phyloP scores from a whole-genome alignment of 2,797 vertebrate species.

The Tangara arthus region DNA sequence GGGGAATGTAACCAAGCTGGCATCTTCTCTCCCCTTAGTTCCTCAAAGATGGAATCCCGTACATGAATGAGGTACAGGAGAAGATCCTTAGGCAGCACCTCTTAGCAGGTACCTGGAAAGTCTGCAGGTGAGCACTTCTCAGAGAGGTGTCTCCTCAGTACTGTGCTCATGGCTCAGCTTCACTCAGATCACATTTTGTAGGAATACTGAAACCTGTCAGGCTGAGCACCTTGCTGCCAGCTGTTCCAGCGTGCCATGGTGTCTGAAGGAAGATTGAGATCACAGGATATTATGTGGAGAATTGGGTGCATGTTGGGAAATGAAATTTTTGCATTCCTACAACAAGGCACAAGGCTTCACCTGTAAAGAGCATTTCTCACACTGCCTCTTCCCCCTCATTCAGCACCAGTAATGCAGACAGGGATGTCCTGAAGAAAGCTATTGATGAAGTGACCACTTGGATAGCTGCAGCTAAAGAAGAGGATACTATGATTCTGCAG shows the following conservation, averaged over 20 bases:
- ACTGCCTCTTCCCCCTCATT: neutral
- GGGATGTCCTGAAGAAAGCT: constrained; percentile 69
- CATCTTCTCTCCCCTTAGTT: constrained; percentile 43
- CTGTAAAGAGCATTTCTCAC: neutral
- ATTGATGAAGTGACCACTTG: constrained; percentile 74
- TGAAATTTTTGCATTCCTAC: neutral
- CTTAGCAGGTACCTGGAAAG: constrained; percentile 45
- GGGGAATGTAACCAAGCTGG: neutral
- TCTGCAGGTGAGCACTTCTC: constrained; percentile 48
- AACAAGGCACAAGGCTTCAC: neutral
- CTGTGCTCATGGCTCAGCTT: neutral
- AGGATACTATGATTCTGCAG: constrained; percentile 67
- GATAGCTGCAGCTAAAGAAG: constrained; percentile 69
- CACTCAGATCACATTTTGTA: neutral
- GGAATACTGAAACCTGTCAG: neutral
- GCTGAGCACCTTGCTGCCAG: fast-evolving
- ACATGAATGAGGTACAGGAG: constrained; percentile 77
- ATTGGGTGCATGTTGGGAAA: neutral
- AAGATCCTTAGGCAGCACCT: constrained; percentile 59
- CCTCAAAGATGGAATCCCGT: constrained; percentile 76
- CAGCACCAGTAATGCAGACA: constrained; percentile 42
- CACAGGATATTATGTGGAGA: neutral
- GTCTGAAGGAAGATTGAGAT: neutral
- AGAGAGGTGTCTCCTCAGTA: neutral
- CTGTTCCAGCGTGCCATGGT: neutral